Base-by-base conservation (phyloP, 1,140 invertebrate species). In the Leguminivora glycinivorella region DNA sequence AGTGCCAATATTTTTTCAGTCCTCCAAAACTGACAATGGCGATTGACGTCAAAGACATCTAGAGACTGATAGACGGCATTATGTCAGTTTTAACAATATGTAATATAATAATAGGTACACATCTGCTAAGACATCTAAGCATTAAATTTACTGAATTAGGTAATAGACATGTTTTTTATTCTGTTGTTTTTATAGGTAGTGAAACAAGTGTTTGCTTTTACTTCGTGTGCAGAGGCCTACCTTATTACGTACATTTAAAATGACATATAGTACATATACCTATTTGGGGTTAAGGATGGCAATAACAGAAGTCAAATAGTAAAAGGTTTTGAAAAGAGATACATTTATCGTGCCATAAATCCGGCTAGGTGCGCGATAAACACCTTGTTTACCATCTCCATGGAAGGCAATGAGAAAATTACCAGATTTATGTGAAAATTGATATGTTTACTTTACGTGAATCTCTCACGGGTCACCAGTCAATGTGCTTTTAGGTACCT, bases 391-490 rank as follows among this genome's bases (percentile, higher is more conserved):
- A 52, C 40, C 17, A 52, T 52, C 47, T 19, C 47, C n/a, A 22
- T n/a, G 0, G 47, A 19, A 52, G 47, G 6, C 7, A 52, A 52
- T 52, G 22, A 52, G 47, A 19, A 22, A 22, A 52, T 52, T 52
- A 43, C 40, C 40, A 43, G 17, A 52, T 43, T 43, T 43, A 43
- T 43, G 47, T 7, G n/a, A 19, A 52, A 17, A 52, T 52, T 19
- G 47, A 52, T 52, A 52, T 52, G 17, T 52, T 52, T 52, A 52
- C 47, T 52, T 52, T 52, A 52, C 47, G 47, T n/a, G n/a, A 19
- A 22, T 22, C 47, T 7, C 17, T 17, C 17, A 52, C 47, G 17
- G 17, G n/a, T 17, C 7, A 52, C 47, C 47, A 14, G 47, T 52
- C 14, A 43, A 43, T 43, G 4, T 43, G 4, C 47, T 19, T 43